Evolutionary conservation across 2,113 vertebrate species (phyloP).

Genomic region (Hystrix cristata): DNA sequence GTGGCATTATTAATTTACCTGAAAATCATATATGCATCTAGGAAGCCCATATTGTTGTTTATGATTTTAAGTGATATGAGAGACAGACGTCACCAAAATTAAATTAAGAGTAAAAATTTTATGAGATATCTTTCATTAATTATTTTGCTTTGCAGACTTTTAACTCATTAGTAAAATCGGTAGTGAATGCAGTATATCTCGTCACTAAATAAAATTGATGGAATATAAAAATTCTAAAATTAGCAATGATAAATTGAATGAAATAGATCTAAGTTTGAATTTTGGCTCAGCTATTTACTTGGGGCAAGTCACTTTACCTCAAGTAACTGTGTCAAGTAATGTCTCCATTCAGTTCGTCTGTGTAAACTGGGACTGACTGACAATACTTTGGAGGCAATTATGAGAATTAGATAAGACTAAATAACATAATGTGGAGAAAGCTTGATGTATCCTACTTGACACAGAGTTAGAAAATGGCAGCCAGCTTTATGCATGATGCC

Average conservation of each 20-base stretch:
- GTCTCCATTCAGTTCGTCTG: neutral
- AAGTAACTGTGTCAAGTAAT: neutral
- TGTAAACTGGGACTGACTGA: neutral
- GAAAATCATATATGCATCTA: neutral
- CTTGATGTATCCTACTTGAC: neutral
- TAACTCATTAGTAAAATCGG: conserved; percentile 35
- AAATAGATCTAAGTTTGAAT: neutral
- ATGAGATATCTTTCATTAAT: conserved; percentile 1
- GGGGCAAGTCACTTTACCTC: neutral
- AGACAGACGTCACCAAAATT: neutral
- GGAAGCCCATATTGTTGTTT: neutral
- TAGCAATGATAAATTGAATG: neutral
- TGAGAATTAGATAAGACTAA: conserved; percentile 18
- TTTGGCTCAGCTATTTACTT: neutral
- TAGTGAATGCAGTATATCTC: neutral
- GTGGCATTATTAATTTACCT: neutral
- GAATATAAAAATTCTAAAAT: conserved; percentile 8
- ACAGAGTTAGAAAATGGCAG: neutral
- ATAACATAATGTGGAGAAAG: conserved; percentile 16
- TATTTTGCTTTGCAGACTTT: conserved; percentile 44
- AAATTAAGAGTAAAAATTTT: conserved; percentile 31
- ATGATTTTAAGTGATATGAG: conserved; percentile 46
- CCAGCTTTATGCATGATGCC: neutral
- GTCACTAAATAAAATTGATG: neutral
- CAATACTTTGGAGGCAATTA: neutral